These are phyloP conservation scores for Reinhardtius hippoglossoides DNA, from an alignment of 2,113 vertebrate genomes.

Conservation along the genomic window DNA sequence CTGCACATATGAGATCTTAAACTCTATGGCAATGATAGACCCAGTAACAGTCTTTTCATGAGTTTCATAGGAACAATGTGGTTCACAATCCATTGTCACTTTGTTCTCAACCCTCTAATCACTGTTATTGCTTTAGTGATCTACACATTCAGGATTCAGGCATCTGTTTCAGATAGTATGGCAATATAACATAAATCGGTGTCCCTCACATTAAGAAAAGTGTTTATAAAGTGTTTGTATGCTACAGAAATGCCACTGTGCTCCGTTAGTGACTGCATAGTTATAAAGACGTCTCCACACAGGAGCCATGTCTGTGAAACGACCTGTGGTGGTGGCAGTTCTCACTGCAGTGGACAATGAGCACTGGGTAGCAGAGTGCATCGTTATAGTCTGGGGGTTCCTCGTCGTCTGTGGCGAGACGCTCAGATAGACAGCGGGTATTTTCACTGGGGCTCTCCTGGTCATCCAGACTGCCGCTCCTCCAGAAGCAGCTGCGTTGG, in stretches of 20 bases:
- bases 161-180: constrained; percentile 27
- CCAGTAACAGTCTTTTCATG: constrained; percentile 69
- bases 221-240: constrained; percentile 31
- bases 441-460: constrained; percentile 92
- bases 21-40: constrained; percentile 40
- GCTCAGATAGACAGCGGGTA: constrained; percentile 90
- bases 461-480: constrained; percentile 88
- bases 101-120: constrained; percentile 4
- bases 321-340: constrained; percentile 94
- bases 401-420: constrained; percentile 86
- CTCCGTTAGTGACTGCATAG: constrained; percentile 21
- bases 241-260: constrained; percentile 54
- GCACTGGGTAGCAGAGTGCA: constrained; percentile 93
- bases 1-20: constrained; percentile 26
- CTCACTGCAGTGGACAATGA: constrained; percentile 96
- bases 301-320: constrained; percentile 93
- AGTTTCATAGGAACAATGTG: constrained; percentile 22
- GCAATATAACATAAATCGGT: constrained; percentile 24
- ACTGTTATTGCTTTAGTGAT: constrained; percentile 75
- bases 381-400: constrained; percentile 94
- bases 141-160: constrained; percentile 63
- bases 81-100: constrained; percentile 4
- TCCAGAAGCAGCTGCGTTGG: constrained; percentile 92
- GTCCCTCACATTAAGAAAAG: constrained; percentile 34
- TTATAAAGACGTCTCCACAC: constrained; percentile 97